A percentile compares a stretch with the other conserved stretches of the same genome.
These are phyloP conservation scores for Galerucella pusilla DNA, from an alignment of 2,888 invertebrate species.

Conservation along the genomic window DNA sequence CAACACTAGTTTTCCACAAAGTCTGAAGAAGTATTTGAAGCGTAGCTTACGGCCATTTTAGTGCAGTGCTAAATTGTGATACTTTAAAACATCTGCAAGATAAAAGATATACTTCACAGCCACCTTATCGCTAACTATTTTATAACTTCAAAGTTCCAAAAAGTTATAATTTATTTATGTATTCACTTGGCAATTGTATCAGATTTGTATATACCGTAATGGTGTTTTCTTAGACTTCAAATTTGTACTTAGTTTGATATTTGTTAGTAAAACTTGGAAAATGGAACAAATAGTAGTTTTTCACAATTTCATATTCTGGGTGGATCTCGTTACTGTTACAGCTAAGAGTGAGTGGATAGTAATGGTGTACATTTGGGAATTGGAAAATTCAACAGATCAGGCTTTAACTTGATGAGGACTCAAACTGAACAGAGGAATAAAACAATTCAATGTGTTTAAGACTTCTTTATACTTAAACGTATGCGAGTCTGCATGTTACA, in stretches of 20 bases:
- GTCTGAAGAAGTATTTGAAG: conserved; percentile 22
- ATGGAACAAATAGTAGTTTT: too few relatives aligned
- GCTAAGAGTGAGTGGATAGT: too few relatives aligned
- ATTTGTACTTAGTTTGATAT: background rate
- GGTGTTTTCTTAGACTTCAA: background rate
- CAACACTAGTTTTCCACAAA: background rate
- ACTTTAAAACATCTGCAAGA: conserved; percentile 43
- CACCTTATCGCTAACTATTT: conserved; percentile 40
- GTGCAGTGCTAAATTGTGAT: conserved; percentile 34
- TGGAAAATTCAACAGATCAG: too few relatives aligned
- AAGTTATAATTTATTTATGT: conserved; percentile 42
- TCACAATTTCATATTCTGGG: too few relatives aligned
- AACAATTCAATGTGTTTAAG: too few relatives aligned
- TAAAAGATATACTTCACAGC: conserved; percentile 41
- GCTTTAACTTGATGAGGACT: too few relatives aligned
- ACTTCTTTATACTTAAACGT: too few relatives aligned
- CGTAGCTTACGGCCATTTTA: conserved; percentile 18
- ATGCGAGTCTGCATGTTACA: too few relatives aligned
- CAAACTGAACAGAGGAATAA: too few relatives aligned
- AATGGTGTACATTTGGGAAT: too few relatives aligned
- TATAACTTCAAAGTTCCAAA: conserved; percentile 34
- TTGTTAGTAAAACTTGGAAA: too few relatives aligned
- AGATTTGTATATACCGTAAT: conserved; percentile 18
- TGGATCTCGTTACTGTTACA: too few relatives aligned
- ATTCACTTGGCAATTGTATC: conserved; percentile 23